A percentile compares a stretch with the other conserved stretches of the same genome.
Evolutionary conservation across 1,140 invertebrate species (phyloP).

Genomic region (Euura lappo): DNA sequence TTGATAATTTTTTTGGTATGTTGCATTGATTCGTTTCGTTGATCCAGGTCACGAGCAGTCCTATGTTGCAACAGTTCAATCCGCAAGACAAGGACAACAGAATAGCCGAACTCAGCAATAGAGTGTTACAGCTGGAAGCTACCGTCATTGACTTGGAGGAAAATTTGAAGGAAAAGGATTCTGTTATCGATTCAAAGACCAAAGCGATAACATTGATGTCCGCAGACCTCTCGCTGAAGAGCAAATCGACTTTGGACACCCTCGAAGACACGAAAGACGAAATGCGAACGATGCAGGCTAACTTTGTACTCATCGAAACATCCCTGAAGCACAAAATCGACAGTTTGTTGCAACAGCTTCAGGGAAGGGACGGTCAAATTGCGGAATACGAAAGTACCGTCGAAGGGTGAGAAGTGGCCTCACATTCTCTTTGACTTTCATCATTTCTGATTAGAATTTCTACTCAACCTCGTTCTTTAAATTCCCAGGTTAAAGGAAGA

Average conservation of each 20-base stretch:
- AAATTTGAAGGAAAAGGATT: conserved; percentile 84
- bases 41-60: conserved; percentile 36
- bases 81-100: conserved; percentile 60
- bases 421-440: conserved; percentile 16
- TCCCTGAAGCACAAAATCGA: conserved; percentile 74
- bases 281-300: conserved; percentile 80
- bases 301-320: conserved; percentile 74
- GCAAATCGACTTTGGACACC: conserved; percentile 72
- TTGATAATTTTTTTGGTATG: no score
- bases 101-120: conserved; percentile 59
- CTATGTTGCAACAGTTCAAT: conserved; percentile 32
- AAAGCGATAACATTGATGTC: conserved; percentile 81
- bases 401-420: conserved; percentile 36
- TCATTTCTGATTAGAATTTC: conserved; percentile 11
- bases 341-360: conserved; percentile 57
- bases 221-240: conserved; percentile 75
- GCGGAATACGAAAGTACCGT: conserved; percentile 49
- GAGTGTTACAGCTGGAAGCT: conserved; percentile 69
- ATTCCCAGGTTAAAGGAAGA: conserved; percentile 42
- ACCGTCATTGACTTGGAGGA: conserved; percentile 76
- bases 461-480: conserved; percentile 15
- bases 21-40: not conserved
- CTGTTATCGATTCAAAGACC: conserved; percentile 83
- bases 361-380: conserved; percentile 64
- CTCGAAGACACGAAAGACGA: conserved; percentile 80